Conservation (phyloP, 1,140 invertebrate species). For the Brachionus plicatilis region DNA sequence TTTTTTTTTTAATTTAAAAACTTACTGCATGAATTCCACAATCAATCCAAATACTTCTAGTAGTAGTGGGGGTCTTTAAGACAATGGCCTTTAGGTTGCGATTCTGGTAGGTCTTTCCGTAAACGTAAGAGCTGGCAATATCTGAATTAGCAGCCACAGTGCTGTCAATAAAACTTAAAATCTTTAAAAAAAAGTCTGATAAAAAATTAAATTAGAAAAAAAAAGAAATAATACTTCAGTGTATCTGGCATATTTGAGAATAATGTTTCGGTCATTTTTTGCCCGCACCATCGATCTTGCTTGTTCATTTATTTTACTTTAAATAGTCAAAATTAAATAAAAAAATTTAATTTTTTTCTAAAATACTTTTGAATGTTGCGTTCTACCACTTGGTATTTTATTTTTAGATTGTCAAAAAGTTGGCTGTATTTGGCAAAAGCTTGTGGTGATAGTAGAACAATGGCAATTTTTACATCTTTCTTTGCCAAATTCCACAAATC, state of each 20-base stretch:
- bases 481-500: conserved; percentile 22
- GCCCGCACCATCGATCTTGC: background rate
- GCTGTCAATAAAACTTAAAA: conserved; percentile 33
- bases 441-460: background rate
- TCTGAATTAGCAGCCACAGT: conserved; percentile 9
- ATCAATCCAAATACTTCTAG: conserved; percentile 29
- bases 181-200: background rate
- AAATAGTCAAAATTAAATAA: too few relatives aligned
- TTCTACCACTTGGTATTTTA: background rate
- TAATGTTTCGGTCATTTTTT: background rate
- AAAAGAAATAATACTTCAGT: background rate
- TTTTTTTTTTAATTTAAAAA: too few relatives aligned
- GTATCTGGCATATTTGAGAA: conserved; percentile 35
- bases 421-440: background rate
- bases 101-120: background rate
- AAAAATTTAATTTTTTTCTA: too few relatives aligned
- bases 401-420: background rate
- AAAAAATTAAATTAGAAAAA: background rate
- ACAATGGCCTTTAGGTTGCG: conserved; percentile 2
- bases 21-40: conserved; percentile 38
- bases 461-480: background rate
- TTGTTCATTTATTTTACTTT: conserved; percentile 36
- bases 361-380: conserved; percentile 35
- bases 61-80: background rate
- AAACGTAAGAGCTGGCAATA: conserved; percentile 7